Conservation (phyloP, 2,888 invertebrate species). For the Acanthosoma haemorrhoidale region DNA sequence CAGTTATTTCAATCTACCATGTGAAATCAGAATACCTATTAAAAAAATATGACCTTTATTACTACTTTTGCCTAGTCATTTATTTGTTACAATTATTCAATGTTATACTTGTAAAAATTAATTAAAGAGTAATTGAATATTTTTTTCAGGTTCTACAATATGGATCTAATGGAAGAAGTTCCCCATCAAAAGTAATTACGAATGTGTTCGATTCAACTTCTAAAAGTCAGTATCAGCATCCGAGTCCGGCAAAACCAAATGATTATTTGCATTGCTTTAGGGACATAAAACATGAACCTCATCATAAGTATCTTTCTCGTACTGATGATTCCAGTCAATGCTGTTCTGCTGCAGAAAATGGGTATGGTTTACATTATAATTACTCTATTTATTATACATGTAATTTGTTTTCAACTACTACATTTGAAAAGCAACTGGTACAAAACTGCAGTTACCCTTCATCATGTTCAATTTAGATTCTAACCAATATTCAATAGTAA, state of each 20-base stretch:
- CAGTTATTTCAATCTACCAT: too few species aligned
- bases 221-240: constrained; percentile 35
- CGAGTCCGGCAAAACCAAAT: constrained; percentile 32
- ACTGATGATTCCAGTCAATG: constrained; percentile 42
- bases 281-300: constrained; percentile 47
- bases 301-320: constrained; percentile 46
- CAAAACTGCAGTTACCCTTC: too few species aligned
- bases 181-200: constrained; percentile 33
- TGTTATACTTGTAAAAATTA: neutral
- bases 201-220: constrained; percentile 29
- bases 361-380: too few species aligned
- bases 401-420: too few species aligned
- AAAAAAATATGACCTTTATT: too few species aligned
- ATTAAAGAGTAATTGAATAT: neutral
- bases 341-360: constrained; percentile 33
- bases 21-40: too few species aligned
- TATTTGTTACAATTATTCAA: too few species aligned
- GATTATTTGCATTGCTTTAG: constrained; percentile 38
- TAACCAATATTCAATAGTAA: too few species aligned
- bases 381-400: too few species aligned
- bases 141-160: constrained; percentile 26
- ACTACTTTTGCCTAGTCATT: too few species aligned
- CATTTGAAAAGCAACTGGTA: too few species aligned
- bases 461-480: too few species aligned
- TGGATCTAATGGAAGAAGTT: constrained; percentile 33